These are phyloP conservation scores for Fulica atra DNA, from an alignment of 2,113 vertebrate species.

Conservation along the genomic window DNA sequence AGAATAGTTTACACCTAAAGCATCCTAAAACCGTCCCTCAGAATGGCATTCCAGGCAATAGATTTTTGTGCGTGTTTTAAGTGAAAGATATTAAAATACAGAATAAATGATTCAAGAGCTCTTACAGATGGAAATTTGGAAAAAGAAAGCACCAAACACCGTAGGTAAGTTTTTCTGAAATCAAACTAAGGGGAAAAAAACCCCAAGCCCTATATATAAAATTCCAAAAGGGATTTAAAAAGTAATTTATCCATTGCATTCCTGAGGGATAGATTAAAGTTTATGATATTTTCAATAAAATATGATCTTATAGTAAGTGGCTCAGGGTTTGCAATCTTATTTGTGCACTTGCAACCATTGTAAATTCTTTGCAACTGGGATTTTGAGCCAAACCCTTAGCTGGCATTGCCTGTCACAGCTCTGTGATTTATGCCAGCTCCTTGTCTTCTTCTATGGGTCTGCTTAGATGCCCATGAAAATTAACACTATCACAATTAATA, in stretches of 20 bases:
- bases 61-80: background rate
- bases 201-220: background rate
- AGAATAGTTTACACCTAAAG: background rate
- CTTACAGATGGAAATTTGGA: slow-evolving; percentile 33
- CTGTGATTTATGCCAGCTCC: background rate
- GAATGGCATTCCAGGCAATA: slow-evolving; percentile 25
- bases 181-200: background rate
- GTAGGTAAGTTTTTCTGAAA: slow-evolving; percentile 46
- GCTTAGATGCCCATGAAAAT: background rate
- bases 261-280: slow-evolving; percentile 61
- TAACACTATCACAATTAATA: background rate
- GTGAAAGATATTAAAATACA: slow-evolving; percentile 53
- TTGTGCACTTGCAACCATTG: slow-evolving; percentile 52
- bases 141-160: slow-evolving; percentile 15
- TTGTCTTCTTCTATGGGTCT: background rate
- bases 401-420: background rate
- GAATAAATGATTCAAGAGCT: slow-evolving; percentile 56
- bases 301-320: slow-evolving; percentile 58
- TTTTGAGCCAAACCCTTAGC: slow-evolving; percentile 7
- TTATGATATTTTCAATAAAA: slow-evolving; percentile 69
- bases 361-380: slow-evolving; percentile 42
- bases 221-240: slow-evolving; percentile 57
- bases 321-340: slow-evolving; percentile 43
- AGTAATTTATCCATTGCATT: slow-evolving; percentile 64
- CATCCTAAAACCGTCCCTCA: background rate